These are phyloP conservation scores for Oncorhynchus mykiss DNA, from an alignment of 2,113 vertebrate species.

Conservation along the genomic window DNA sequence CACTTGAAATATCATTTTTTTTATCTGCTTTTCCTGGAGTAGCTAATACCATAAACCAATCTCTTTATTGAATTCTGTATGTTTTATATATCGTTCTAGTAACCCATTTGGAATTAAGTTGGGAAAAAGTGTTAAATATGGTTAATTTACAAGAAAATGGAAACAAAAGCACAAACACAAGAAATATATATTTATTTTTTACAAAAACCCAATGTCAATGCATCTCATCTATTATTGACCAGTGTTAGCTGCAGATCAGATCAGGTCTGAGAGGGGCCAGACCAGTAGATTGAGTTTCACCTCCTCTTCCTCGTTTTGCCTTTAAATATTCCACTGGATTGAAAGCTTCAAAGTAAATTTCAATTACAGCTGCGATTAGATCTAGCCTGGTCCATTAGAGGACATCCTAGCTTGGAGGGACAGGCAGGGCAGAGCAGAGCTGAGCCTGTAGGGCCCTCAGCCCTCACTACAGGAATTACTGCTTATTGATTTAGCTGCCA, in stretches of 20 bases:
- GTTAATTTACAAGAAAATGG: slow-evolving; percentile 10
- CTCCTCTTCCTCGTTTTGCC: slow-evolving; percentile 65
- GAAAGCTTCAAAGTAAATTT: slow-evolving; percentile 80
- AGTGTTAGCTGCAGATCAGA: slow-evolving; percentile 59
- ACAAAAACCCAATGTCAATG: slow-evolving; percentile 60
- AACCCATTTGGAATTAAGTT: background rate
- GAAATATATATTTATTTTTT: background rate
- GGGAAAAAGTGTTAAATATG: background rate
- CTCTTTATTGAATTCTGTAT: background rate
- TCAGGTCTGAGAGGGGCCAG: slow-evolving; percentile 44
- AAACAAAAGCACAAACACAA: slow-evolving; percentile 25
- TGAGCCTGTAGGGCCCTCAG: slow-evolving; percentile 49
- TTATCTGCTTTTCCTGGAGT: background rate
- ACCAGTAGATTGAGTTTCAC: slow-evolving; percentile 76
- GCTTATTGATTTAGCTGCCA: slow-evolving; percentile 70
- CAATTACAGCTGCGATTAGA: slow-evolving; percentile 79
- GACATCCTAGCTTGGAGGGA: slow-evolving; percentile 73
- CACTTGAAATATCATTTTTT: too few species aligned
- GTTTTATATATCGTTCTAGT: too few species aligned
- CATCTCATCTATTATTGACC: slow-evolving; percentile 76
- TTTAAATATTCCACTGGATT: slow-evolving; percentile 79
- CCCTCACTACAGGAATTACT: slow-evolving; percentile 66
- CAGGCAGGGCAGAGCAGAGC: slow-evolving; percentile 26
- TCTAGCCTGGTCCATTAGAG: slow-evolving; percentile 79
- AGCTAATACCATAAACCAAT: background rate